Percentiles rank a stretch among this genome's conserved stretches.
phyloP scores from a whole-genome alignment of 37 sponge, comb jelly and placozoan genomes.

The Crambe crambe region DNA sequence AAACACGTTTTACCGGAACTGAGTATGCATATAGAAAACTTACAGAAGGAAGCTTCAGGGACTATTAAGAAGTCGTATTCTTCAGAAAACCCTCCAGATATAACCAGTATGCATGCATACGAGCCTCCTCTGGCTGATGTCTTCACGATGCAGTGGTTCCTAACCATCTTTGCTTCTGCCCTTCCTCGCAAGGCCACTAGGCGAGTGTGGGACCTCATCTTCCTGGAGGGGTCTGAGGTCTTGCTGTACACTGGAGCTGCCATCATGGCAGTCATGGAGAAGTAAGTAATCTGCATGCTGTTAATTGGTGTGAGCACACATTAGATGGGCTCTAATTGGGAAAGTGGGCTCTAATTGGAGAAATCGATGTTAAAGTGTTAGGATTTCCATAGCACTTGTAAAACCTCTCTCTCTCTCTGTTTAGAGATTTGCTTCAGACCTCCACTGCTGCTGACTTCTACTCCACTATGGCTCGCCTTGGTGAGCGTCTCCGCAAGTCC shows the following conservation, averaged over 20 bases:
- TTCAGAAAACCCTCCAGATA: constrained; percentile 48
- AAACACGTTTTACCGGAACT: constrained; percentile 71
- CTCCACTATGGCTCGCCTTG: constrained; percentile 26
- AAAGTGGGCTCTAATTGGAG: too few relatives aligned
- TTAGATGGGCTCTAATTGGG: neutral
- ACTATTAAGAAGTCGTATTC: constrained; percentile 50
- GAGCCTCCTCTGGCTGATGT: constrained; percentile 92
- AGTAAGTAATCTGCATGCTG: constrained; percentile 35
- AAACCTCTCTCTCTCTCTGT: neutral
- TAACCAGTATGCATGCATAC: constrained; percentile 41
- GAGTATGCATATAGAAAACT: constrained; percentile 59
- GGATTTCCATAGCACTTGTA: neutral
- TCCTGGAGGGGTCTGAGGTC: constrained; percentile 82
- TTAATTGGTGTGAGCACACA: too few relatives aligned
- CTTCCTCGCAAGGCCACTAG: constrained; percentile 69
- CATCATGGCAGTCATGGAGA: constrained; percentile 73
- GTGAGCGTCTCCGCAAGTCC: constrained; percentile 22
- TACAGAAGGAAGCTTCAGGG: constrained; percentile 42
- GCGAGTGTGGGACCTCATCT: constrained; percentile 83
- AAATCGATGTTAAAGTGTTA: too few relatives aligned
- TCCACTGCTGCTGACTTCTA: constrained; percentile 54
- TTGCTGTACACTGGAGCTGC: constrained; percentile 75
- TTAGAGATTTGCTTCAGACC: constrained; percentile 21
- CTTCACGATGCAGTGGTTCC: constrained; percentile 95
- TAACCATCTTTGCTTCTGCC: constrained; percentile 78